These are phyloP conservation scores for Gallinago jamesoni DNA, from an alignment of 2,113 vertebrate species.

Conservation along the genomic window DNA sequence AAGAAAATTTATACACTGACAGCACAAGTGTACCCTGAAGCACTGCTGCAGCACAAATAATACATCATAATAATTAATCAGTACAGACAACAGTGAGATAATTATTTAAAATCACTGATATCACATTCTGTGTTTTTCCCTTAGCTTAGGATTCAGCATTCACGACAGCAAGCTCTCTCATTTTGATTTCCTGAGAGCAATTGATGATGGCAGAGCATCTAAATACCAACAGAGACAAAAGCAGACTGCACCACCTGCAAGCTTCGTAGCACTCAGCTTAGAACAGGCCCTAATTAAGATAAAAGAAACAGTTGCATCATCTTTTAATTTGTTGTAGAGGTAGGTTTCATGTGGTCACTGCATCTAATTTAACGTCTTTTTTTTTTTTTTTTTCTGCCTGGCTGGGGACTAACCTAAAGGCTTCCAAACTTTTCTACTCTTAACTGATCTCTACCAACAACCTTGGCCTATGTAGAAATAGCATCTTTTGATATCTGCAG, in stretches of 20 bases:
- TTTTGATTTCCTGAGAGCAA: constrained; percentile 73
- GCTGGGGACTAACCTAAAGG: neutral
- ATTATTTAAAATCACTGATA: constrained; percentile 9
- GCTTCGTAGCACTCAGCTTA: constrained; percentile 38
- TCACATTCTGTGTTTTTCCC: constrained; percentile 26
- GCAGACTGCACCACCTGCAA: constrained; percentile 20
- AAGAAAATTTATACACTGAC: neutral
- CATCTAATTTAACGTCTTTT: neutral
- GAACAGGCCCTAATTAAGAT: constrained; percentile 53
- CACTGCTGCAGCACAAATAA: constrained; percentile 9
- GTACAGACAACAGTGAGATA: neutral
- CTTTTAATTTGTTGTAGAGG: constrained; percentile 54
- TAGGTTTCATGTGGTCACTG: neutral
- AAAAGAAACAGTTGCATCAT: constrained; percentile 51
- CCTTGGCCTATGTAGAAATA: neutral
- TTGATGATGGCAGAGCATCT: constrained; percentile 38
- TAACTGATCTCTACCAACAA: neutral
- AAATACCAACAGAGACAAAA: constrained; percentile 11
- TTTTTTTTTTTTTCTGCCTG: neutral
- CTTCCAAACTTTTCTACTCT: neutral
- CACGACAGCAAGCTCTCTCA: constrained; percentile 61
- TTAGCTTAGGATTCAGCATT: constrained; percentile 67
- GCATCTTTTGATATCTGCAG: neutral
- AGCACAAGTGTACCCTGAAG: neutral
- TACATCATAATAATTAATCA: constrained; percentile 13